These are phyloP conservation scores for Alectura lathami DNA, from an alignment of 2,113 vertebrate genomes.

Conservation along the genomic window DNA sequence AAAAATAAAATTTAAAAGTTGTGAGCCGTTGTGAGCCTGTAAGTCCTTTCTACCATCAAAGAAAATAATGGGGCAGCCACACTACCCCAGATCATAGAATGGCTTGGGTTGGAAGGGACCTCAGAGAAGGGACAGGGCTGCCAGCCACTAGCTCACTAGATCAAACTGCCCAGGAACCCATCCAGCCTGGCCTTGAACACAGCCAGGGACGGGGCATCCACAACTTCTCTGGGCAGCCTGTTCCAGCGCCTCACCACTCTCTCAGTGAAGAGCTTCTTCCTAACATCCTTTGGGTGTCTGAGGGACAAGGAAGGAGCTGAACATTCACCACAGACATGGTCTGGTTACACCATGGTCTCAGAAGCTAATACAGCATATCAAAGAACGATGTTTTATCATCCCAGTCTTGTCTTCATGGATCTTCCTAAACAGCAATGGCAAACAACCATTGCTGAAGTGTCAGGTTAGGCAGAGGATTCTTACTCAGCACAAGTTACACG, in stretches of 20 bases:
- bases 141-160: too few relatives aligned
- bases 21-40: not conserved
- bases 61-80: not conserved
- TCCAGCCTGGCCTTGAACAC: too few relatives aligned
- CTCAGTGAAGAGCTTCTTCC: too few relatives aligned
- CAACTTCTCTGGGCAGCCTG: too few relatives aligned
- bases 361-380: not conserved
- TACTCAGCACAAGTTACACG: not conserved
- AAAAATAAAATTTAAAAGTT: accelerated
- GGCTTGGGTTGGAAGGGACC: too few relatives aligned
- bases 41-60: not conserved
- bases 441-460: not conserved
- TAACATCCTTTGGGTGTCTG: not conserved
- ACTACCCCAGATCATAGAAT: not conserved
- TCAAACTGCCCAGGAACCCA: too few relatives aligned
- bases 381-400: not conserved
- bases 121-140: too few relatives aligned
- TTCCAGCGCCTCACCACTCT: too few relatives aligned
- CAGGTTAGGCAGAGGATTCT: not conserved
- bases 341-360: not conserved
- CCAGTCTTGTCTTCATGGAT: not conserved
- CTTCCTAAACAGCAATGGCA: not conserved
- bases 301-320: not conserved
- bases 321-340: not conserved
- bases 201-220: too few relatives aligned